Base-by-base conservation (phyloP, 2,888 invertebrate genomes). In the Mesorhabditis sp. region DNA sequence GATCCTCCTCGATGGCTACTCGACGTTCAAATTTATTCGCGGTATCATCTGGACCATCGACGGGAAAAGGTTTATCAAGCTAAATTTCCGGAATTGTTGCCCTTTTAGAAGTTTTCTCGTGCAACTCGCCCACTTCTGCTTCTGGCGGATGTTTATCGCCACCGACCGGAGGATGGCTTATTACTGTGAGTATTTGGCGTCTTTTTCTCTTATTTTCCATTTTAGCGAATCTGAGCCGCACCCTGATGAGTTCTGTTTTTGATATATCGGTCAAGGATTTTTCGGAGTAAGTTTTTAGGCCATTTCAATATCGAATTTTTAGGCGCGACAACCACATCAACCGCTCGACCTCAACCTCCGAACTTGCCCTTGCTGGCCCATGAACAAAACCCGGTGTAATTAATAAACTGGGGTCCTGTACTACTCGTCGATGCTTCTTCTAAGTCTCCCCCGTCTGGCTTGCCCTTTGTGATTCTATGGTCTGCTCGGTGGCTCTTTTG, bases 11-110 rank as follows among this genome's bases (percentile, higher is more conserved):
- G 77, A 77, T 45, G 6, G 70, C 5, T 76, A 71, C 65, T 73
- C 74, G 7, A 78, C 78, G 0, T 76, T 65, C 65, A 75, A 71
- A 61, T 73, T 75, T 62, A 41, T 73, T 41, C 45, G 68, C 50
- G 75, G 75, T 5, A 65, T 73, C 7, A 41, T 73, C 15, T 63
- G 62, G 63, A 71, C 67, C 4, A 50, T 69, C 43, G 69, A 71
- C 62, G 75, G 75, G 13, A 62, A 65, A 64, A 71, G 74, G 74
- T 72, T 5, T 43, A 44, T 43, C 7, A 15, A 65, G 42, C n/a
- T 13, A 13, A 42, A 10, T 43, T 13, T 41, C 6, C 28, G 6
- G 42, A 67, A 7, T 13, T 45, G n/a, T 50, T 50, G 7, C n/a
- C 5, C 7, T 73, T 70, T 61, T 45, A 74, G 75, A 64, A 66